Conservation (phyloP, 2,888 invertebrate genomes). For the Amblyjoppa fuscipennis region DNA sequence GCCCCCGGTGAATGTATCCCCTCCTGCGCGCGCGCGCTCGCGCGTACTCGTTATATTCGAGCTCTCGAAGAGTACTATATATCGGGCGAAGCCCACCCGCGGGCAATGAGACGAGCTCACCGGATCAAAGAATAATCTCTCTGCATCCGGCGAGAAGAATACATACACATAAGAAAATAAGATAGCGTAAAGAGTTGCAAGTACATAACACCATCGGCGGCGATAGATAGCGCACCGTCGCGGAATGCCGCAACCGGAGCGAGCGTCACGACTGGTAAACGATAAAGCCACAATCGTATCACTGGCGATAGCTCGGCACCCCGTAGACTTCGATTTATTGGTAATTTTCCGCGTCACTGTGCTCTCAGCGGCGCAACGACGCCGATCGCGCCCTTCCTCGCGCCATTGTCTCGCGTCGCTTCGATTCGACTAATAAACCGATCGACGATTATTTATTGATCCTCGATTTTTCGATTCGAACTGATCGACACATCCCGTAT, state of each 20-base stretch:
- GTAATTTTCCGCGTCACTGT: slow-evolving; percentile 60
- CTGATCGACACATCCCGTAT: slow-evolving; percentile 54
- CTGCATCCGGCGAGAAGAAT: slow-evolving; percentile 36
- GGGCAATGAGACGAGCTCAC: slow-evolving; percentile 50
- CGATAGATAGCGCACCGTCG: neutral
- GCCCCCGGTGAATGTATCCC: slow-evolving; percentile 68
- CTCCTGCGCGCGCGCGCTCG: neutral
- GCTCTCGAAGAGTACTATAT: slow-evolving; percentile 36
- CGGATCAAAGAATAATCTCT: slow-evolving; percentile 43
- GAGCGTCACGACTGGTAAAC: slow-evolving; percentile 19
- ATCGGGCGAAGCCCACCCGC: slow-evolving; percentile 53
- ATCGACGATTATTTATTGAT: slow-evolving; percentile 9
- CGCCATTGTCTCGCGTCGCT: neutral
- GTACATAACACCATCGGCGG: slow-evolving; percentile 35
- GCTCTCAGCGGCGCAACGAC: slow-evolving; percentile 22
- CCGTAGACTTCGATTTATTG: slow-evolving; percentile 56
- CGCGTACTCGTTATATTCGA: slow-evolving; percentile 52
- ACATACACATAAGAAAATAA: neutral
- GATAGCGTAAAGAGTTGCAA: slow-evolving; percentile 4
- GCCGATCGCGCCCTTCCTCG: slow-evolving; percentile 23
- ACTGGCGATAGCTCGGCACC: slow-evolving; percentile 46
- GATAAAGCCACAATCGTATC: slow-evolving; percentile 28
- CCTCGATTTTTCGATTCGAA: slow-evolving; percentile 46
- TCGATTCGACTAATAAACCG: slow-evolving; percentile 16
- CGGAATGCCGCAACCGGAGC: neutral